A percentile compares a stretch with the other conserved stretches of the same genome.
Evolutionary conservation across 2,797 vertebrate species (phyloP).

Genomic region (Gadopsis marmoratus): DNA sequence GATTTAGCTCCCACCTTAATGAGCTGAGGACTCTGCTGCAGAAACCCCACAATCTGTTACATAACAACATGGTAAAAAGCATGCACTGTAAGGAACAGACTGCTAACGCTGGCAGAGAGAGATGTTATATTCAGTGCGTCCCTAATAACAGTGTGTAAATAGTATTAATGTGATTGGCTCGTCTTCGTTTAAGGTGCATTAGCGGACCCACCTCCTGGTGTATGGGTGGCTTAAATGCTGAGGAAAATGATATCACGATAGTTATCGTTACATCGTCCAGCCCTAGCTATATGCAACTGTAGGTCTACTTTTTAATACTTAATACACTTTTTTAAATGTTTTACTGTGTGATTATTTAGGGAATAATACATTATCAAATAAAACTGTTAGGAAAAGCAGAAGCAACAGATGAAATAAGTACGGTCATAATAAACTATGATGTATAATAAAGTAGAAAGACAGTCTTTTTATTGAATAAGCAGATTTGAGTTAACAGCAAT

Average conservation of each 20-base stretch:
- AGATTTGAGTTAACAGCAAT: conserved; percentile 27
- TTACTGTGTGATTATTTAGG: background rate
- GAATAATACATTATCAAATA: background rate
- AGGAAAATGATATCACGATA: too few relatives aligned
- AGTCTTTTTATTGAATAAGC: conserved; percentile 36
- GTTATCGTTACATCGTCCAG: too few relatives aligned
- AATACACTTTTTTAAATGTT: background rate
- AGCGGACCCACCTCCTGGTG: too few relatives aligned
- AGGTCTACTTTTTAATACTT: background rate
- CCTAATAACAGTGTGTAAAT: conserved; percentile 35
- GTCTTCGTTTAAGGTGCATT: too few relatives aligned
- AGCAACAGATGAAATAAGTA: background rate
- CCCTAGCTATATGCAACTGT: background rate
- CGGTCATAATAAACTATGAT: background rate
- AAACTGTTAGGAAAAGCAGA: background rate
- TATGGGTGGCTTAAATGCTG: too few relatives aligned
- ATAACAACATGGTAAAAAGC: conserved; percentile 65
- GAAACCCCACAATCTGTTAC: conserved; percentile 66
- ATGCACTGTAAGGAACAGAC: conserved; percentile 28
- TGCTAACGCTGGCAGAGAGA: conserved; percentile 30
- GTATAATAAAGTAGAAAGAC: background rate
- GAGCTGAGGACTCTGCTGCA: conserved; percentile 61
- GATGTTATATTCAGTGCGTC: conserved; percentile 16
- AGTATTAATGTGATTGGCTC: background rate
- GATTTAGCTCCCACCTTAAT: conserved; percentile 75